Evolutionary conservation across 2,888 invertebrate species (phyloP), one percentile per base, ranked within the genome.

Genomic region (Callyntrura sp.): DNA sequence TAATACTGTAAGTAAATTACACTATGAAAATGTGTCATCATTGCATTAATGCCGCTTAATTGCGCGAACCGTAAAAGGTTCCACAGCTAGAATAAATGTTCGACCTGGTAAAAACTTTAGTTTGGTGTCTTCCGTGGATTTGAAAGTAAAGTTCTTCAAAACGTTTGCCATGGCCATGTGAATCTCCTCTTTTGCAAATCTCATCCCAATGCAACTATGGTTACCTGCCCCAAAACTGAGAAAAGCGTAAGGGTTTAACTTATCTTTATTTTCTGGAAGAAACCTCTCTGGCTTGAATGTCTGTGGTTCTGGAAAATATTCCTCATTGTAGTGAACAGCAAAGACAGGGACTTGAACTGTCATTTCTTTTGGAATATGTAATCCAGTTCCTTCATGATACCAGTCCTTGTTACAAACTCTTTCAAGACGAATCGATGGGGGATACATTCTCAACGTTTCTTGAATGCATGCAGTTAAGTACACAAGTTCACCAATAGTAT

Each of bases 141-240:
- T 85, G 57, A 92, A 91, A 23, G 51, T 85, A 62, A 90, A 91
- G 17, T 90, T 70, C 79, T 90, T 91, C 65, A 92, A 48, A 14
- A 92, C 81, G n/a, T 68, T 83, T 1, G 91, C 79, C 84, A 91
- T 45, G 0, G 90, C 68, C 12, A 92, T 14, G 65, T 76, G 70
- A 17, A 92, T 65, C 28, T 88, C 90, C 85, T 92, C 91, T 48
- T 90, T 88, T 8, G 91, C 92, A 84, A 92, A 91, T 17, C 91
- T 48, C 88, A 89, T 90, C 35, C 92, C 92, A 78, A 92, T 82
- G 55, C 92, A 92, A 48, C 90, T 91, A 20, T 91, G 92, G n/a
- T 90, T 90, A 8, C 92, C 92, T 28, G 60, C 51, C 2, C 92
- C 92, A 87, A 92, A 92, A 8, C 85, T 14, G 12, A 92, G 83